Base-by-base conservation (phyloP, 1,140 invertebrate species). In the Leptonema lineaticorne region DNA sequence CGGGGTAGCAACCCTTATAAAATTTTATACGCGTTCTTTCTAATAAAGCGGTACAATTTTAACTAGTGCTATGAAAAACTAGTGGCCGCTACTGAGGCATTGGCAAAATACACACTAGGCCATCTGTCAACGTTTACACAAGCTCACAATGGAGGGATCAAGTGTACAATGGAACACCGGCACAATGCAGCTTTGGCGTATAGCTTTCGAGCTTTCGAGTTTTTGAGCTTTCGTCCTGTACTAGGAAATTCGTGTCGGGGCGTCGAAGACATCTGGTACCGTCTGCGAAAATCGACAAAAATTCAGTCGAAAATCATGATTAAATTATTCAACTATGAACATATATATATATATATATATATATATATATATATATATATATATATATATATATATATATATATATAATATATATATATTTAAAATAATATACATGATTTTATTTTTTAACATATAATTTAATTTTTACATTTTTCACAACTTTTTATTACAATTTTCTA, bases 81-180 rank as follows among this genome's bases (percentile, higher is more conserved):
- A 53, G 50, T 53, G 50, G 50, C 33, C 58, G 58, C 46, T 48
- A 6, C 6, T n/a, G 41, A 60, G 67, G 58, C 58, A 53, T 50
- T 45, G 46, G 53, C 69, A 70, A 63, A 70, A 67, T 59, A 67
- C 63, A 70, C 69, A 70, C 69, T 70, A 63, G 48, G 48, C 69
- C 69, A 70, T 70, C 69, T 70, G 69, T 67, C 69, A 70, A 70
- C 57, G 63, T 70, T 70, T 70, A 67, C 68, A 69, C 68, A 69
- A 65, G 56, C 33, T 9, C 24, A 70, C 69, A 70, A 70, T 70
- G 53, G 69, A 62, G 64, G 69, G 69, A 70, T 70, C 69, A 70
- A 70, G 64, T 70, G 69, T 57, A 69, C 68, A 69, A 66, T 69
- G 68, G 68, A 50, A 11, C 22, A 18, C 27, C 16, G 53, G 33